Conservation (phyloP, 2,113 vertebrate genomes). For the Eulacestoma nigropectus region DNA sequence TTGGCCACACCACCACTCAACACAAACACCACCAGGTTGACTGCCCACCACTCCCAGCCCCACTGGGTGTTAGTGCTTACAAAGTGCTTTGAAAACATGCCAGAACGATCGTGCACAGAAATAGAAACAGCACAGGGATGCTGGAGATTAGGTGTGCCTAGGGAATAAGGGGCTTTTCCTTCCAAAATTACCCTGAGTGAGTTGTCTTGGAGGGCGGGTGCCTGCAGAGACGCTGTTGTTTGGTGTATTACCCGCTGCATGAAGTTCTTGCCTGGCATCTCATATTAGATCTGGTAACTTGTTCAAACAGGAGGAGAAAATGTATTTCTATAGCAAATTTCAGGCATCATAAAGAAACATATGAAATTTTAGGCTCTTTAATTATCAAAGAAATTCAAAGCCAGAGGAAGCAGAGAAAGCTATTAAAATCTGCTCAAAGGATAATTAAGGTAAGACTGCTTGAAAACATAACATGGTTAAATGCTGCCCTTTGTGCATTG, state of each 20-base stretch:
- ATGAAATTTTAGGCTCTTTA: background rate
- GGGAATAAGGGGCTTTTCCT: background rate
- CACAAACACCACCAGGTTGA: background rate
- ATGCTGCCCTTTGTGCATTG: background rate
- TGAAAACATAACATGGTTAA: background rate
- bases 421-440: background rate
- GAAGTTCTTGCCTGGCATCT: background rate
- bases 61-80: background rate
- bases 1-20: background rate
- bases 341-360: background rate
- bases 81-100: background rate
- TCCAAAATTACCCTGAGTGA: background rate
- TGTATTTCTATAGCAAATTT: background rate
- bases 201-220: fast-evolving
- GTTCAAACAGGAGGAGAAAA: background rate
- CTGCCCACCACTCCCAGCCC: background rate
- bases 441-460: background rate
- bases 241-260: fast-evolving
- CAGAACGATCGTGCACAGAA: background rate
- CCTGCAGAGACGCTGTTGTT: background rate
- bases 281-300: background rate
- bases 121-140: background rate
- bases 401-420: background rate
- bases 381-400: background rate
- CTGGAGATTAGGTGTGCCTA: background rate